phyloP scores from a whole-genome alignment of 2,797 vertebrate species.

The Lagodon rhomboides region DNA sequence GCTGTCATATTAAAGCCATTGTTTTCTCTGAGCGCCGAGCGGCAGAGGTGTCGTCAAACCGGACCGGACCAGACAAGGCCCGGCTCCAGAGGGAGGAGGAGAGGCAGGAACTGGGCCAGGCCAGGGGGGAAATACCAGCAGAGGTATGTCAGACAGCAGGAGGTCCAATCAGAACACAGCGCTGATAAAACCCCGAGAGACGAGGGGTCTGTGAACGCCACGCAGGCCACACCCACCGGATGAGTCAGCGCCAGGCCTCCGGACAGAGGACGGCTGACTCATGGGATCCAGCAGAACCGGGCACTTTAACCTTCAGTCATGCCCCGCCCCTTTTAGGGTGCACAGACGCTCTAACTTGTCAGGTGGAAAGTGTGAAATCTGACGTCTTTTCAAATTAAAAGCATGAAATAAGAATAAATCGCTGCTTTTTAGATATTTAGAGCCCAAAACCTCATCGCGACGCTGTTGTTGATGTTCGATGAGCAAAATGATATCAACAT shows the following conservation, averaged over 20 bases:
- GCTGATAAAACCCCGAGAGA: neutral
- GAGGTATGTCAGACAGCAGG: slow-evolving; percentile 46
- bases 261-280: neutral
- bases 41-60: slow-evolving; percentile 4
- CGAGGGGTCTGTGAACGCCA: neutral
- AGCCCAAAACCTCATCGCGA: too few relatives aligned
- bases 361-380: too few relatives aligned
- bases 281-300: neutral
- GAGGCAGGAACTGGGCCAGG: slow-evolving; percentile 3
- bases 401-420: too few relatives aligned
- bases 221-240: neutral
- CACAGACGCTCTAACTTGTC: too few relatives aligned
- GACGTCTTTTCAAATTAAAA: too few relatives aligned
- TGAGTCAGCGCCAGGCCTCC: slow-evolving; percentile 4
- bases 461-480: too few relatives aligned
- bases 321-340: too few relatives aligned
- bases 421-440: too few relatives aligned
- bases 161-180: slow-evolving; percentile 46
- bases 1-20: slow-evolving; percentile 20
- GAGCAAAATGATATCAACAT: too few relatives aligned
- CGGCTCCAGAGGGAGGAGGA: slow-evolving; percentile 4
- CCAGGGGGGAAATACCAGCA: slow-evolving; percentile 62
- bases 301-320: too few relatives aligned
- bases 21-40: slow-evolving; percentile 19
- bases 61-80: neutral